A percentile compares a stretch with the other conserved stretches of the same genome.
Conservation (phyloP, 30 jellyfish, hydroid and myxozoan species). For the Cassiopea xamachana region DNA sequence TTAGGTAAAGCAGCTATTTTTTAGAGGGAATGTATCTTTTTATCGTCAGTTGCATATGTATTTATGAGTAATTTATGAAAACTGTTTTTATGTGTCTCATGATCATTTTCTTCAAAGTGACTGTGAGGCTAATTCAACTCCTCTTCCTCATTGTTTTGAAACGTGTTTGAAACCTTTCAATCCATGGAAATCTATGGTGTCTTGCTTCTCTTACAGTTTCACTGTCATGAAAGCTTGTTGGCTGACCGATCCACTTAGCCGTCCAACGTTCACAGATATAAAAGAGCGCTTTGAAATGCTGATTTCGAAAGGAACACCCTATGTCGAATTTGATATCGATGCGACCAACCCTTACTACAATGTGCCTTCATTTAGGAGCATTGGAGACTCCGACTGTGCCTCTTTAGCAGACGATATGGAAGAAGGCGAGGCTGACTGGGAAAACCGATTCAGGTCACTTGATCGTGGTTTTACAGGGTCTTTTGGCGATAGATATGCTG, state of each 20-base stretch:
- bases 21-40: too few relatives aligned
- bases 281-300: constrained; percentile 77
- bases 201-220: constrained; percentile 56
- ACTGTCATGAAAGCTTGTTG: constrained; percentile 93
- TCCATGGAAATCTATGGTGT: background rate
- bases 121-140: too few relatives aligned
- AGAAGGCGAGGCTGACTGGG: constrained; percentile 62
- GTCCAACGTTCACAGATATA: constrained; percentile 96
- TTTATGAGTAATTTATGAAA: too few relatives aligned
- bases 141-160: too few relatives aligned
- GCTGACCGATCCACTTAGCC: constrained; percentile 88
- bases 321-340: constrained; percentile 83
- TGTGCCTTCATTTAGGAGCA: constrained; percentile 92
- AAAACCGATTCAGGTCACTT: constrained; percentile 15
- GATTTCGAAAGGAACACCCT: constrained; percentile 85
- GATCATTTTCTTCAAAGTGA: too few relatives aligned
- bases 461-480: background rate
- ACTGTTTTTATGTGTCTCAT: too few relatives aligned
- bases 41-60: too few relatives aligned
- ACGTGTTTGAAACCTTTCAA: background rate
- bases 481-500: constrained; percentile 17
- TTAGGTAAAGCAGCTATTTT: too few relatives aligned
- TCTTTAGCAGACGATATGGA: constrained; percentile 44
- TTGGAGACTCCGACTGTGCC: constrained; percentile 46
- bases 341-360: constrained; percentile 82